Evolutionary conservation across 2,797 vertebrate species (phyloP).

Genomic region (Varecia variegata): DNA sequence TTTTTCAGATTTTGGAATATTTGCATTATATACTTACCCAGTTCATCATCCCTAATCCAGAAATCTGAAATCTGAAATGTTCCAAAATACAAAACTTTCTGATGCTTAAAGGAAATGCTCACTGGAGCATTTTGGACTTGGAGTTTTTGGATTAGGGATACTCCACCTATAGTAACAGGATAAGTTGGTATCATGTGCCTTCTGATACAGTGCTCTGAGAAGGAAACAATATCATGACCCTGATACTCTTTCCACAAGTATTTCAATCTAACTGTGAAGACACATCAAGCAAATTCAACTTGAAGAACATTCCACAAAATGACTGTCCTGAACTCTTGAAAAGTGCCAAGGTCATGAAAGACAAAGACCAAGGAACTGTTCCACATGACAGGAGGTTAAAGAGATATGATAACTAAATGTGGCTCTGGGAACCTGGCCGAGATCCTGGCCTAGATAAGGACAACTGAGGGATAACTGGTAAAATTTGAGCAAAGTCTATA

Average conservation of each 20-base stretch:
- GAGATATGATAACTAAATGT: not conserved
- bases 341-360: not conserved
- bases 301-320: not conserved
- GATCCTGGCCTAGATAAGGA: too few species aligned
- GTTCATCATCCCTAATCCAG: not conserved
- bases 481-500: not conserved
- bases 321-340: not conserved
- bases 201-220: not conserved
- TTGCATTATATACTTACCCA: not conserved
- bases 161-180: not conserved
- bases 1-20: not conserved
- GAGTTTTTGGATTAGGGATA: not conserved
- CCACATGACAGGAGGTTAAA: not conserved
- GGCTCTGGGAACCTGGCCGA: not conserved
- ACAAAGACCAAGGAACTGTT: not conserved
- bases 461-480: not conserved
- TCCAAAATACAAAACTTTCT: not conserved
- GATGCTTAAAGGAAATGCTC: not conserved
- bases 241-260: not conserved
- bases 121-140: not conserved
- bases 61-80: not conserved
- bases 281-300: not conserved
- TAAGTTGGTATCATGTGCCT: not conserved
- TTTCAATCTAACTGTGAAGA: not conserved
- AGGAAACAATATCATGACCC: not conserved